Evolutionary conservation across 2,113 vertebrate genomes (phyloP).

Genomic region (Hemichromis elongatus): DNA sequence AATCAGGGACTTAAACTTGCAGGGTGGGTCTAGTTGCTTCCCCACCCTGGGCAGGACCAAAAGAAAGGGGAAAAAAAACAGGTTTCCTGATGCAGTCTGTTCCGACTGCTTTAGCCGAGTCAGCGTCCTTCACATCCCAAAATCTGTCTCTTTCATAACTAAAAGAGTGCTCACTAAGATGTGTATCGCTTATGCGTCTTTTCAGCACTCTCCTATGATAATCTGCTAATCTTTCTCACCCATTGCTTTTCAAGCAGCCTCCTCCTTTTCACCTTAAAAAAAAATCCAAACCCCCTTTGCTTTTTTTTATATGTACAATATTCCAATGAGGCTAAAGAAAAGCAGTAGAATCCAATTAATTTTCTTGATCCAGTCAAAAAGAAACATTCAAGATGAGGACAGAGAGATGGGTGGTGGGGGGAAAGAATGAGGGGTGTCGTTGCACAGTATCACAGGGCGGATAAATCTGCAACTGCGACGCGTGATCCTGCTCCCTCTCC

Average conservation of each 20-base stretch:
- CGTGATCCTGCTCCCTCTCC: slow-evolving; percentile 55
- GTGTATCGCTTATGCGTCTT: background rate
- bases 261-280: background rate
- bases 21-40: slow-evolving; percentile 47
- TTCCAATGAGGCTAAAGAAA: slow-evolving; percentile 15
- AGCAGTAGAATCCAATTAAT: slow-evolving; percentile 33
- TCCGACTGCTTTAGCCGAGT: slow-evolving; percentile 35
- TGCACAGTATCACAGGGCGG: slow-evolving; percentile 57
- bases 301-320: background rate
- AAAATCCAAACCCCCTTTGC: background rate
- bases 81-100: background rate
- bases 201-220: background rate
- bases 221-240: background rate
- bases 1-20: slow-evolving; percentile 32
- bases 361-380: background rate
- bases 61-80: background rate
- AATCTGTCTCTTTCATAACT: background rate
- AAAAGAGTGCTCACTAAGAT: background rate
- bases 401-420: background rate
- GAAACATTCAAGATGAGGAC: slow-evolving; percentile 18
- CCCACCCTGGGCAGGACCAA: slow-evolving; percentile 3
- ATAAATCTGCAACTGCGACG: slow-evolving; percentile 59
- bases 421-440: slow-evolving; percentile 54
- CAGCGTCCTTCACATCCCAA: slow-evolving; percentile 30
- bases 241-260: background rate